Percentiles rank a stretch among this genome's conserved stretches.
Conservation (phyloP, 2,113 vertebrate genomes). For the Atlantisia rogersi region DNA sequence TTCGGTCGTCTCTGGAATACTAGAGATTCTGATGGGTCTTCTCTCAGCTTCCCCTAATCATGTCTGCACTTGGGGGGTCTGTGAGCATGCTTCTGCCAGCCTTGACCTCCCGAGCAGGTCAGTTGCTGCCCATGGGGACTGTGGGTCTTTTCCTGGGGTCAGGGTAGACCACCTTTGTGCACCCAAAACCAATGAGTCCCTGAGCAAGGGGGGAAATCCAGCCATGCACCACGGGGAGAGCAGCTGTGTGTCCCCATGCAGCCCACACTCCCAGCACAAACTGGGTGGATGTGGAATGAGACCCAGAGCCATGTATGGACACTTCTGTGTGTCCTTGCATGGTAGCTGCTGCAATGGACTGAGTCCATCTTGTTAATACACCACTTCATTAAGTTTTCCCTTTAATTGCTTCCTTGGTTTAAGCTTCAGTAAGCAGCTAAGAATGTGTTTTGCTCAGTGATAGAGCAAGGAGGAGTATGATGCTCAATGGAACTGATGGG, state of each 20-base stretch:
- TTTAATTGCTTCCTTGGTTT: not conserved
- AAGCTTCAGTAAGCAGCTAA: not conserved
- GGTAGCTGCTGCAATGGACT: not conserved
- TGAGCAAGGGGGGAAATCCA: not conserved
- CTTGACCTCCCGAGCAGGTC: not conserved
- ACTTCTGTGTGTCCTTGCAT: not conserved
- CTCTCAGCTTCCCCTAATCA: not conserved
- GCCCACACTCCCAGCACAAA: not conserved
- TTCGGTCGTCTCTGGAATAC: not conserved
- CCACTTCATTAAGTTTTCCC: slow-evolving; percentile 19
- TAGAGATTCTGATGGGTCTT: not conserved
- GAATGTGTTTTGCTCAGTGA: not conserved
- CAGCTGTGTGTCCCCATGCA: rapidly evolving
- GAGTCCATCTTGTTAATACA: not conserved
- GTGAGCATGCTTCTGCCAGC: not conserved
- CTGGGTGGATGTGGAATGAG: not conserved
- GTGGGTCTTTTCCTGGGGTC: not conserved
- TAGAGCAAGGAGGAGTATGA: not conserved
- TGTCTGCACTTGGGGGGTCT: not conserved
- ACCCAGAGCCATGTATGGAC: not conserved
- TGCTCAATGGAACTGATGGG: not conserved
- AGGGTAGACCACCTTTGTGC: not conserved
- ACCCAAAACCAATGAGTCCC: not conserved
- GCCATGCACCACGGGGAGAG: too few relatives aligned
- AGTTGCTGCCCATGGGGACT: not conserved